A percentile compares a stretch with the other conserved stretches of the same genome.
Evolutionary conservation across 1,140 invertebrate species (phyloP).

Genomic region (Neelides sp.): DNA sequence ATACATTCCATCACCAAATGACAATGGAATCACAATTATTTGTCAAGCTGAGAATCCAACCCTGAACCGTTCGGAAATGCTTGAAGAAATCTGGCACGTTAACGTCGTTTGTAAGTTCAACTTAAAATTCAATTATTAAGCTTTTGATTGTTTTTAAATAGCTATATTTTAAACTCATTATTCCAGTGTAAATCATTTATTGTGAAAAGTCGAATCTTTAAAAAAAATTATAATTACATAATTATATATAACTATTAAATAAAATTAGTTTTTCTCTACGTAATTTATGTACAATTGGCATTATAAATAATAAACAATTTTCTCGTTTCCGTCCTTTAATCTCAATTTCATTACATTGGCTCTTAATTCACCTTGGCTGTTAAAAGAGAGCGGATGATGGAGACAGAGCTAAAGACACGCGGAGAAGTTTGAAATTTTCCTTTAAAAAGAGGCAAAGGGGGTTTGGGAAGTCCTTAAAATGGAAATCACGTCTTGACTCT

Average conservation of each 20-base stretch:
- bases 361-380: not conserved
- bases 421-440: too few species aligned
- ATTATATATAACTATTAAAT: too few species aligned
- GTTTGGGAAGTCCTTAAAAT: constrained; percentile 23
- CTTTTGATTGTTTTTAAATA: not conserved
- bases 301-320: too few species aligned
- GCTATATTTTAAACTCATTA: not conserved
- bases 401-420: not conserved
- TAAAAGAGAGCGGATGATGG: not conserved
- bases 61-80: constrained; percentile 54
- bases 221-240: too few species aligned
- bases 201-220: too few species aligned
- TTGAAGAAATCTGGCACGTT: constrained; percentile 71
- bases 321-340: too few species aligned
- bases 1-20: constrained; percentile 54
- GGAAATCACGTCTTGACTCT: constrained; percentile 28
- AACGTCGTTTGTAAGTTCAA: constrained; percentile 72
- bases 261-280: too few species aligned
- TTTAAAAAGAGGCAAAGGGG: not conserved
- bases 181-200: too few species aligned
- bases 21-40: constrained; percentile 67
- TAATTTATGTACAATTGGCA: too few species aligned
- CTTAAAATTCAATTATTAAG: not conserved
- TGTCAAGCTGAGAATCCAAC: constrained; percentile 81
- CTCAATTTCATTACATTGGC: not conserved